Base-by-base conservation (phyloP, 2,113 vertebrate genomes). In the Pygathrix nemaeus region DNA sequence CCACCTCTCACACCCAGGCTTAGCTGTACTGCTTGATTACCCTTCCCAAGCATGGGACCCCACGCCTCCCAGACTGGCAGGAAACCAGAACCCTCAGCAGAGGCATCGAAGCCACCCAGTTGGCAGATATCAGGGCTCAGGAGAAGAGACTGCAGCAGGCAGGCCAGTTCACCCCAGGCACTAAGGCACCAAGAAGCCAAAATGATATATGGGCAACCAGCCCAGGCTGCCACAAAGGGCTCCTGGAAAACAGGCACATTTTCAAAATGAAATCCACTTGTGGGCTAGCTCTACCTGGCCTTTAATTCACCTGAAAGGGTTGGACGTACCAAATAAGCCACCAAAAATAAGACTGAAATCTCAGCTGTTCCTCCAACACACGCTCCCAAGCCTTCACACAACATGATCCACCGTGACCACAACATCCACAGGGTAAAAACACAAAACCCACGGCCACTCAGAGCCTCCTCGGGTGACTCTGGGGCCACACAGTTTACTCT, bases 21-120 rank as follows among this genome's bases (percentile, higher is more conserved):
- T 30, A 35, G 21, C 61, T 89, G 72, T 61, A 87, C 0, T 55
- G 83, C 90, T 92, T 86, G 84, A 72, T 87, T 90, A 12, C 94
- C 64, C 66, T 23, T 76, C 48, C 64, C 30, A 20, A 43, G 73
- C 76, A 5, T 16, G 57, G 59, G 48, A 32, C 52, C 72, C 70
- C 30, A 61, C 4, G 18, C 70, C 81, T 97, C 61, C 66, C 93
- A 92, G n/a, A 48, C 66, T 76, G 84, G 76, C 94, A 94, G 66
- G 85, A 66, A 93, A 79, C 94, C 93, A 6, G 45, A 82, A 57
- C 55, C 50, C 70, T 83, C 38, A 32, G 61, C 73, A 72, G 92
- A 48, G 86, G 82, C 27, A 2, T 57, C 12, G 35, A 0, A 84
- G 88, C 88, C 40, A 57, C 93, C 79, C 52, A 3, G 73, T 30